Evolutionary conservation across 2,113 vertebrate genomes (phyloP), one percentile per base, ranked within the genome.

Genomic region (Stictonetta naevosa): DNA sequence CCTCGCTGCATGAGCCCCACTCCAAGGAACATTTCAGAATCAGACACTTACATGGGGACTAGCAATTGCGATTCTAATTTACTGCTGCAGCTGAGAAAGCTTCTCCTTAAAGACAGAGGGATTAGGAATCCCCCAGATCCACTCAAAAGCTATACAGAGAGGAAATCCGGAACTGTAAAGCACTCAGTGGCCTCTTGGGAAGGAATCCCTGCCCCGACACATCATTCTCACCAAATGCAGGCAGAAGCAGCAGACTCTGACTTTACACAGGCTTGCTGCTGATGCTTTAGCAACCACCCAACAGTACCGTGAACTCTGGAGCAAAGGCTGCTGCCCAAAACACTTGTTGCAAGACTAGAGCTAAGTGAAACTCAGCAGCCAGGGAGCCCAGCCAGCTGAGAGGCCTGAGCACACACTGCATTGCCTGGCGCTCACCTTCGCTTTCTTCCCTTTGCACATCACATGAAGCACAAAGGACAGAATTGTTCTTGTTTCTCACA

Each of bases 401-500:
- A 1, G 26, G 36, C 20, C 18, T 33, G 14, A 11, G 21, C 42
- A 34, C 10, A 2, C 13, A 0, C 63, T 6, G 48, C n/a, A 22
- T 10, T 2, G 8, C 16, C 34, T 42, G 2, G 34, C 12, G 0
- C 36, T 19, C 7, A 1, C 50, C 4, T 14, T 13, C 55, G 26
- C 44, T 50, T 28, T 14, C 53, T 48, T 53, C 59, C 13, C 40
- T 34, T 6, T 8, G 58, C 25, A 6, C 48, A 10, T 1, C 5
- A 0, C 22, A 21, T 1, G 33, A 63, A 3, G 68, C 63, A 40
- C n/a, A 10, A 18, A 42, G 64, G 31, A 56, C n/a, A 26, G 7
- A 29, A 14, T 3, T 11, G 2, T 16, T 26, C n/a, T n/a, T 0
- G 0, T 15, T 86, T 15, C 69, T 46, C 23, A 10, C 3, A 3